Percentiles rank a stretch among this genome's conserved stretches.
Evolutionary conservation across 2,113 vertebrate genomes (phyloP).

Genomic region (Psittacara wagleri): DNA sequence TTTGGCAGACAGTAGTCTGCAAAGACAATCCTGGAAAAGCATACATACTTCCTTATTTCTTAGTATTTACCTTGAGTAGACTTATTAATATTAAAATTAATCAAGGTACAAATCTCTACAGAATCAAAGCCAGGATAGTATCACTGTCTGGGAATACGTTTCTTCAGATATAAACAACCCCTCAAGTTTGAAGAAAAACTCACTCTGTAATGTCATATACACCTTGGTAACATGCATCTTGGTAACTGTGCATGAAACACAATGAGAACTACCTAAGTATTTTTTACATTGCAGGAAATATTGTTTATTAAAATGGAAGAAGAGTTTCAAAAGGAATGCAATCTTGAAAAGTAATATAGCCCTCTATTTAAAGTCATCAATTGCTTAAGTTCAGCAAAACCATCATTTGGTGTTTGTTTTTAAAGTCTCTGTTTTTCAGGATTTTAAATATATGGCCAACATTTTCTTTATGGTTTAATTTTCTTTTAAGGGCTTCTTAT

Average conservation of each 20-base stretch:
- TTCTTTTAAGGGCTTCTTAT: conserved; percentile 10
- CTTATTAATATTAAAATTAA: background rate
- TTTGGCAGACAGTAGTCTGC: background rate
- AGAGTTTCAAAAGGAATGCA: background rate
- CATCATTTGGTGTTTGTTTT: background rate
- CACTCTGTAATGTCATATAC: background rate
- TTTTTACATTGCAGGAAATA: background rate
- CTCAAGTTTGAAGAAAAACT: background rate
- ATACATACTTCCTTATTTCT: background rate
- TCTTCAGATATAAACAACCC: background rate
- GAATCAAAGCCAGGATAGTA: background rate
- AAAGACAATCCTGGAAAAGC: background rate
- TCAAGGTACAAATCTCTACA: background rate
- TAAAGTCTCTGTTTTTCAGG: background rate
- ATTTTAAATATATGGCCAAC: conserved; percentile 2
- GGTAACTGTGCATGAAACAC: background rate
- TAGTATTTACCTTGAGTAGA: background rate
- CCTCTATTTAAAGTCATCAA: background rate
- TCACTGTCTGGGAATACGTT: background rate
- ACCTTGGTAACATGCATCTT: background rate
- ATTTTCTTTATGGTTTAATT: conserved; percentile 26
- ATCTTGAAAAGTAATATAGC: background rate
- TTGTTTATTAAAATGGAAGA: background rate
- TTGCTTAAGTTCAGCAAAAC: background rate
- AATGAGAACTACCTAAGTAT: background rate